These are phyloP conservation scores for Chaenodraco wilsoni DNA, from an alignment of 2,797 vertebrate species.

Conservation along the genomic window DNA sequence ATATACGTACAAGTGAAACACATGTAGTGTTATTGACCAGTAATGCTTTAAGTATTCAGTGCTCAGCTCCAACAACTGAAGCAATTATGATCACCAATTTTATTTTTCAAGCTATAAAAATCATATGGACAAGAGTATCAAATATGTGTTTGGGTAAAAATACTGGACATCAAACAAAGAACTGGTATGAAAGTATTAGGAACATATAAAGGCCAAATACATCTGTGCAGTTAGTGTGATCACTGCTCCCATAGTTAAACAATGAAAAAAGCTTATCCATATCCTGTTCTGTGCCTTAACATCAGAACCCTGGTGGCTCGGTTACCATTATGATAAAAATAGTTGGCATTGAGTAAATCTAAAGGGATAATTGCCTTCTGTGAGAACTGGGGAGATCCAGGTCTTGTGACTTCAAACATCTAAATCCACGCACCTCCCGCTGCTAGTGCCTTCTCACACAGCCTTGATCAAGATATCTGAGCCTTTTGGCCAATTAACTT, in stretches of 20 bases:
- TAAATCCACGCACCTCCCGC: conserved; percentile 58
- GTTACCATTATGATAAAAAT: conserved; percentile 47
- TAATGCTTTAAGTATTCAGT: too few species aligned
- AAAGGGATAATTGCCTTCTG: conserved; percentile 58
- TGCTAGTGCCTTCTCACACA: conserved; percentile 52
- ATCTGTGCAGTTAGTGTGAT: conserved; percentile 30
- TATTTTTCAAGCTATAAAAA: neutral
- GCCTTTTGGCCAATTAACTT: conserved; percentile 54
- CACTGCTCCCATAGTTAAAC: conserved; percentile 15
- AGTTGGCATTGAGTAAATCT: conserved; percentile 37
- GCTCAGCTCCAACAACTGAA: too few species aligned
- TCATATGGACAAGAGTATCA: neutral
- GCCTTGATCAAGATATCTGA: conserved; percentile 69
- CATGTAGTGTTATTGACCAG: too few species aligned
- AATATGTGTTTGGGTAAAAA: neutral
- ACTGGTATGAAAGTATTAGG: conserved; percentile 4
- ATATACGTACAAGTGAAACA: neutral
- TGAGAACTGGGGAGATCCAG: conserved; percentile 49
- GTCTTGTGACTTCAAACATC: conserved; percentile 70
- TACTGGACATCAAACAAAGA: neutral
- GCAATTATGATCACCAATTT: neutral
- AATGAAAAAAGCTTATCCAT: conserved; percentile 2
- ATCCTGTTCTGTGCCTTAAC: conserved; percentile 13
- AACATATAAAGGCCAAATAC: conserved; percentile 19
- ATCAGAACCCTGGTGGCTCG: conserved; percentile 14